phyloP scores from a whole-genome alignment of 2,797 vertebrate genomes.

The Alcedo quadribrachys region DNA sequence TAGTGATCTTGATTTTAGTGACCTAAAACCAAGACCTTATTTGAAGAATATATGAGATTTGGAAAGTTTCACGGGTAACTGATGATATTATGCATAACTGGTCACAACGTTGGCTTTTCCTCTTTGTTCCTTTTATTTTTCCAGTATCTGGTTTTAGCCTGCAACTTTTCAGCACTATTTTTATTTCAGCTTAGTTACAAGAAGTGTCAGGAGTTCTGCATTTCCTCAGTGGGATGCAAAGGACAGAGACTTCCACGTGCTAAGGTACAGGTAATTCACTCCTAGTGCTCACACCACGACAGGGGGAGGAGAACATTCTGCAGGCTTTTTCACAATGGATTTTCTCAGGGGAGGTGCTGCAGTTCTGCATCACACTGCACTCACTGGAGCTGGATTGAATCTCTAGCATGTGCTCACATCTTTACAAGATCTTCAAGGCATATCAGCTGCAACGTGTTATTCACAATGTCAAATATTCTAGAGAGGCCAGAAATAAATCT shows the following conservation, averaged over 20 bases:
- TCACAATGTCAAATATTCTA: slow-evolving; percentile 50
- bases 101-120: background rate
- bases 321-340: background rate
- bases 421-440: slow-evolving; percentile 40
- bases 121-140: background rate
- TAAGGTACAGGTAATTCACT: background rate
- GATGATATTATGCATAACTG: background rate
- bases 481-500: slow-evolving; percentile 56
- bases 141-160: background rate
- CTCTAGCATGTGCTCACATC: slow-evolving; percentile 39
- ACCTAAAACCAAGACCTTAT: background rate
- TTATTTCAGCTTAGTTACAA: background rate
- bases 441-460: slow-evolving; percentile 48
- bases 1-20: too few relatives aligned
- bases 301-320: background rate
- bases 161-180: background rate
- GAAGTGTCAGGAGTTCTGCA: background rate
- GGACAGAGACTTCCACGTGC: background rate
- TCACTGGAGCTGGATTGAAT: slow-evolving; percentile 28
- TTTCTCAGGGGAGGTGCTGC: background rate
- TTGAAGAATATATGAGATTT: background rate
- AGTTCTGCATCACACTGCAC: background rate
- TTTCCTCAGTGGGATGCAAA: background rate
- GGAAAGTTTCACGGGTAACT: background rate
- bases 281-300: background rate